phyloP scores from a whole-genome alignment of 2,888 invertebrate species.

The Watsonalla cultraria region DNA sequence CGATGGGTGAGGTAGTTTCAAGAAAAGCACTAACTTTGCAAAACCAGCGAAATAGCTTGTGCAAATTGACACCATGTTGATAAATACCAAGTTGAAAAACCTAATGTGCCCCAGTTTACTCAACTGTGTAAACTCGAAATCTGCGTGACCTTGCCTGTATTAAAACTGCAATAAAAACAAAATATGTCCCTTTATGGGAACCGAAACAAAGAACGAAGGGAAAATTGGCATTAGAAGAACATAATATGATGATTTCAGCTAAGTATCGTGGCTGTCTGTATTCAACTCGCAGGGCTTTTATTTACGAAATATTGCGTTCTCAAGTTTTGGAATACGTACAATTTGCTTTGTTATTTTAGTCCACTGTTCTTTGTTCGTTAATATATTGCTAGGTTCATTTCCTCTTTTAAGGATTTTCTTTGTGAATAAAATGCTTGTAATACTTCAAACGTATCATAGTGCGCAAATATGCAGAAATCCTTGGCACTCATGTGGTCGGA shows the following conservation, averaged over 20 bases:
- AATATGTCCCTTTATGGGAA: constrained; percentile 35
- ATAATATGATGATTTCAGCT: constrained; percentile 37
- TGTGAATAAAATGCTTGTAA: neutral
- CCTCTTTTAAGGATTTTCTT: neutral
- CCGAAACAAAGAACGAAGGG: constrained; percentile 50
- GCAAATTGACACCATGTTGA: no score
- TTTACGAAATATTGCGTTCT: constrained; percentile 33
- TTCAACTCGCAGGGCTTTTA: constrained; percentile 31
- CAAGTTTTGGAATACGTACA: constrained; percentile 13
- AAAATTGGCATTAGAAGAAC: constrained; percentile 53
- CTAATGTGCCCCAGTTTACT: no score
- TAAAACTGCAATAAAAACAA: neutral
- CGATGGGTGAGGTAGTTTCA: constrained; percentile 12
- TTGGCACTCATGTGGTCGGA: constrained; percentile 23
- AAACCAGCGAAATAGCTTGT: no score
- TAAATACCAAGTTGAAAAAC: no score
- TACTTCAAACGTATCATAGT: neutral
- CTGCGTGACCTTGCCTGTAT: no score
- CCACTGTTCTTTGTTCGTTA: neutral
- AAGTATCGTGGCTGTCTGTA: constrained; percentile 31
- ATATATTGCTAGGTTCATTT: neutral
- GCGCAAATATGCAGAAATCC: constrained; percentile 9
- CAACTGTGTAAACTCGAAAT: no score
- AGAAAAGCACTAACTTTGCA: no score
- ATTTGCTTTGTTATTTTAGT: constrained; percentile 11